These are phyloP conservation scores for Lamellibrachia luymesi DNA, from an alignment of 1,140 invertebrate species.

Conservation along the genomic window DNA sequence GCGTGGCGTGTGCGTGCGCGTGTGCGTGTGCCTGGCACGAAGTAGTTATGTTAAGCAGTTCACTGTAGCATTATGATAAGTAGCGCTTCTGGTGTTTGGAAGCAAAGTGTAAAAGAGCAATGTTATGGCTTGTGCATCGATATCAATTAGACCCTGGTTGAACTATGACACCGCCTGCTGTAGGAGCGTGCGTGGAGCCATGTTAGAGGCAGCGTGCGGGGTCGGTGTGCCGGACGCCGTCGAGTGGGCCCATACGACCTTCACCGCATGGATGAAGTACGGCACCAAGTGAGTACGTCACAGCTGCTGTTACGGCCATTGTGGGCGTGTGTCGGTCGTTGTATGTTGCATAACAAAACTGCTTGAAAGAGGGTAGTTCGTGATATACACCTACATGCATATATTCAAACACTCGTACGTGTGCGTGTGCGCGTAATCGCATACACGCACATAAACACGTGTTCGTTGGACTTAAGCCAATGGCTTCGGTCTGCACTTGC, in stretches of 20 bases:
- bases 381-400: too few relatives aligned
- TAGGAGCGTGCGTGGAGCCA: conserved; percentile 42
- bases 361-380: too few relatives aligned
- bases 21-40: too few relatives aligned
- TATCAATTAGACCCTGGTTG: not conserved
- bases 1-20: too few relatives aligned
- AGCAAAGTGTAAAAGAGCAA: not conserved
- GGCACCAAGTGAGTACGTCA: conserved; percentile 36
- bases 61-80: too few relatives aligned
- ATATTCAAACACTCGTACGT: too few relatives aligned
- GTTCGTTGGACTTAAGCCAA: too few relatives aligned
- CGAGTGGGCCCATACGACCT: conserved; percentile 41
- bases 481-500: too few relatives aligned
- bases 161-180: not conserved
- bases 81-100: not conserved
- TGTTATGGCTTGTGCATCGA: not conserved
- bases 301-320: not conserved
- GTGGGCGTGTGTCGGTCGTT: not conserved
- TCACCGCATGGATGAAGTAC: conserved; percentile 44
- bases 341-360: not conserved
- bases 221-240: conserved; percentile 44
- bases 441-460: not conserved
- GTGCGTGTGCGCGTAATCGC: not conserved
- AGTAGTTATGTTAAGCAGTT: too few relatives aligned
- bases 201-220: conserved; percentile 44